Base-by-base conservation (phyloP, 2,797 vertebrate species). In the Gorsachius magnificus region DNA sequence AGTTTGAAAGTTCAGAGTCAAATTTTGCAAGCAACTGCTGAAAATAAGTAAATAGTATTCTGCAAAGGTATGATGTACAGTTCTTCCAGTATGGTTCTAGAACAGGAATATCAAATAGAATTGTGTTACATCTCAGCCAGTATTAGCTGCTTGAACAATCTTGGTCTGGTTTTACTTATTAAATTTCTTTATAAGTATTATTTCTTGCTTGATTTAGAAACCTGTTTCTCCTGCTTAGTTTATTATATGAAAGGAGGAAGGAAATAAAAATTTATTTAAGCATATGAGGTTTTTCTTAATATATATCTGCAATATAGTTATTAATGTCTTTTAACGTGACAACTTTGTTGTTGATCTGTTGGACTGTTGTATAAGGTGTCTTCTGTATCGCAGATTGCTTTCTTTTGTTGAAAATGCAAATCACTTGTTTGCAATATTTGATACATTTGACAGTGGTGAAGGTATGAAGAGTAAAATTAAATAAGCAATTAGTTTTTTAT, bases 1-100 rank as follows among this genome's bases (percentile, higher is more conserved):
- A 16, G 38, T 79, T 90, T 94, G 72, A 94, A 92, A 96, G 75
- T 78, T 68, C 70, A 64, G 83, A 80, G 66, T 51, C 60, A 63
- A 33, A 53, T 90, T 93, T 95, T 91, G 69, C 57, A 69, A 33
- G 46, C 63, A 61, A 38, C 24, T 4, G 2, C 43, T 88, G 89
- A 76, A 88, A 89, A 87, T 41, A 83, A 87, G 29, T 13, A 71
- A 65, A 9, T 17, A 31, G 6, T 45, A 16, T 71, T 89, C 50
- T 92, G 45, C 53, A 68, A 5, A 83, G 20, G 29, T 68, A 50
- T 83, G 46, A 41, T 54, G 38, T 0, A 8, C 46, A 33, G 16
- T 72, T 89, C 41, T 72, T 65, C 33, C 33, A 61, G 8, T 71
- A 6, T 54, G 21, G 41, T 60, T 87, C 53, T 65, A 71, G 61